Evolutionary conservation across 1,140 invertebrate genomes (phyloP).

Genomic region (Heterodera schachtii): DNA sequence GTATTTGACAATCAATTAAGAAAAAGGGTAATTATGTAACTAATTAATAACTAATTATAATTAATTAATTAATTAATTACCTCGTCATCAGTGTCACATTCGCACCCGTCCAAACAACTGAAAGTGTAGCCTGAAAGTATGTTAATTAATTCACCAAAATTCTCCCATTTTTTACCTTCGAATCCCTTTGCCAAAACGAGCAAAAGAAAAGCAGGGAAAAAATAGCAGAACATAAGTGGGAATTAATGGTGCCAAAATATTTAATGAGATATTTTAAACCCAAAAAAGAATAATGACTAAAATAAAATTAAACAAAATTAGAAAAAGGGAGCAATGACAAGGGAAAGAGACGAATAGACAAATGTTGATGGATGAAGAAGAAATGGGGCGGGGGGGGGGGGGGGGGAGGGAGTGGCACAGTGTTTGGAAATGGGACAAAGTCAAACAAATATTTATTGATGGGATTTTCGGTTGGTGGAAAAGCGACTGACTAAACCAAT

Average conservation of each 20-base stretch:
- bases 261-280: neutral
- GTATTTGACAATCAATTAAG: no score
- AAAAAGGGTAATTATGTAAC: neutral
- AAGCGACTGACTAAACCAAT: neutral
- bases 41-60: neutral
- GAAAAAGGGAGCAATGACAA: neutral
- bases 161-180: neutral
- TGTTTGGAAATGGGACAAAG: neutral
- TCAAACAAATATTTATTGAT: neutral
- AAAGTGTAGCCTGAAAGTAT: constrained; percentile 42
- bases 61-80: neutral
- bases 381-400: neutral
- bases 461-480: neutral
- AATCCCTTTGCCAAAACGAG: neutral
- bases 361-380: constrained; percentile 2
- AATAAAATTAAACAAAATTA: neutral
- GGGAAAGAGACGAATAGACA: constrained; percentile 4
- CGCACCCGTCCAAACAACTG: constrained; percentile 43
- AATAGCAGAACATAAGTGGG: neutral
- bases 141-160: no score
- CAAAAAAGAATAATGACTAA: neutral
- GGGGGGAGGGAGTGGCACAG: neutral
- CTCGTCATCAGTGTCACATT: constrained; percentile 53
- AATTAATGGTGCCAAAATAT: neutral
- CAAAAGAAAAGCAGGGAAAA: neutral